Conservation (phyloP, 2,797 vertebrate genomes). For the Chromis chromis region DNA sequence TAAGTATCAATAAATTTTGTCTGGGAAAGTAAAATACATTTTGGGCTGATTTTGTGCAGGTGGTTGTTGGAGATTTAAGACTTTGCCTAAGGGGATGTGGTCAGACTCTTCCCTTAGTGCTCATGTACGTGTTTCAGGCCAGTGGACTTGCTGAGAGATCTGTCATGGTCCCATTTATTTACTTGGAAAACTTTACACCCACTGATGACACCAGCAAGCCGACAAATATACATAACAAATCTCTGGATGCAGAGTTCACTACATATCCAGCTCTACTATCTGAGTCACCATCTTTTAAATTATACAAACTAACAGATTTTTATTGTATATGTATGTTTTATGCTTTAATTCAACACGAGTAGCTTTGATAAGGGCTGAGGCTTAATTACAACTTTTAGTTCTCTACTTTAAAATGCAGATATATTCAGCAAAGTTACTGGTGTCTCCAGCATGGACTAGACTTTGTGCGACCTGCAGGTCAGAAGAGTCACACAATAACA, state of each 20-base stretch:
- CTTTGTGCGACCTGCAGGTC: slow-evolving; percentile 65
- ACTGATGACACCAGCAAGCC: background rate
- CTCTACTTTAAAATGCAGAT: slow-evolving; percentile 23
- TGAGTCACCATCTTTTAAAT: background rate
- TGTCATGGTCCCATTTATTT: background rate
- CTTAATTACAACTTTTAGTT: background rate
- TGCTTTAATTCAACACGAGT: background rate
- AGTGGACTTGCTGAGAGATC: background rate
- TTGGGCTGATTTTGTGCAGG: slow-evolving; percentile 6
- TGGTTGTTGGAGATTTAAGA: background rate
- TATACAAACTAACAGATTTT: background rate
- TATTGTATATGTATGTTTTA: background rate
- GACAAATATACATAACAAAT: background rate
- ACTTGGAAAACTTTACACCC: background rate
- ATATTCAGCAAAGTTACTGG: slow-evolving; percentile 25
- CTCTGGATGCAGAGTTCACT: background rate
- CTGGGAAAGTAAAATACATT: slow-evolving; percentile 18
- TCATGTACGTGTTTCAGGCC: background rate
- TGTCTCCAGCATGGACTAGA: slow-evolving; percentile 43
- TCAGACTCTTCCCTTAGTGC: background rate
- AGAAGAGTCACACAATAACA: slow-evolving; percentile 74
- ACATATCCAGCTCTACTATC: background rate
- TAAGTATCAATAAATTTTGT: slow-evolving; percentile 77
- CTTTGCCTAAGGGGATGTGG: background rate
- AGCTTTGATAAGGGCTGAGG: background rate